Percentiles rank a stretch among this genome's conserved stretches.
Evolutionary conservation across 2,113 vertebrate species (phyloP).

Genomic region (Ranitomeya imitator): DNA sequence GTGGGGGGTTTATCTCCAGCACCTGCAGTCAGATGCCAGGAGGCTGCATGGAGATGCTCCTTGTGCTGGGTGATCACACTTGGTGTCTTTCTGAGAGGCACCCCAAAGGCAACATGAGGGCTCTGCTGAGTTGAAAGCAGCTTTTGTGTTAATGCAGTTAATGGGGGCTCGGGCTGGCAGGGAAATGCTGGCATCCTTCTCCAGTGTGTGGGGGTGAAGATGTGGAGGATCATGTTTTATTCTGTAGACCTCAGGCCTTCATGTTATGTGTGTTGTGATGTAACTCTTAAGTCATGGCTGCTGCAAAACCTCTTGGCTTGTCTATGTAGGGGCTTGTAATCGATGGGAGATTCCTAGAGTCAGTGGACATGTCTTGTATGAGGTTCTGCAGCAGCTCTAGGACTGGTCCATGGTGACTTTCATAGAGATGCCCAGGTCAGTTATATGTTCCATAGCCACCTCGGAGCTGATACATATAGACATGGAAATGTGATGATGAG

Average conservation of each 20-base stretch:
- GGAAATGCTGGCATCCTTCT: constrained; percentile 2
- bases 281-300: neutral
- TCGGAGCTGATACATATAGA: neutral
- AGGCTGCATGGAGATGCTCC: neutral
- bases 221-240: constrained; percentile 10
- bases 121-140: neutral
- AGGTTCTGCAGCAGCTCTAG: neutral
- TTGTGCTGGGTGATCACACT: neutral
- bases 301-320: constrained; percentile 16
- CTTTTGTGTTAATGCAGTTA: constrained; percentile 34
- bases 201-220: neutral
- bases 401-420: constrained; percentile 18
- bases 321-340: neutral
- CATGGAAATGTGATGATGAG: neutral
- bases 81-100: constrained; percentile 12
- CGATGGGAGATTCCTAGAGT: neutral
- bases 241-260: constrained; percentile 29
- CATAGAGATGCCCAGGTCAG: constrained; percentile 5
- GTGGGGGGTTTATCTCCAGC: neutral
- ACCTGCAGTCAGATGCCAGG: constrained; percentile 19
- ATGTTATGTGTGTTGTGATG: neutral
- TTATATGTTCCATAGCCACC: neutral
- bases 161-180: constrained; percentile 15
- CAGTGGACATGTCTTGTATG: neutral
- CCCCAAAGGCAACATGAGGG: constrained; percentile 13